A percentile compares a stretch with the other conserved stretches of the same genome.
phyloP scores from a whole-genome alignment of 2,797 vertebrate genomes.

The Tapirus indicus region DNA sequence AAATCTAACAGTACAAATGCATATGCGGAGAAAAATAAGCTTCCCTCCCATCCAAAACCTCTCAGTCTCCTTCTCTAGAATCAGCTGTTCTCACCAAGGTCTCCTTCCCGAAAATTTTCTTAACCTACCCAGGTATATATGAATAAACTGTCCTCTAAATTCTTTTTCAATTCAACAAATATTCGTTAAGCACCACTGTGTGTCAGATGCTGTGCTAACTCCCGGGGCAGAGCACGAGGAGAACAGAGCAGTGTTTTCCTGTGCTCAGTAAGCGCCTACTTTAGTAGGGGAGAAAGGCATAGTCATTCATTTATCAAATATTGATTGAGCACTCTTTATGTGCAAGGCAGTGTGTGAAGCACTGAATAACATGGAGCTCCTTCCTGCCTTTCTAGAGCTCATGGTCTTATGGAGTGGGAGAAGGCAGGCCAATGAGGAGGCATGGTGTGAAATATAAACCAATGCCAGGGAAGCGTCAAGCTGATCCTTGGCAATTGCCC shows the following conservation, averaged over 20 bases:
- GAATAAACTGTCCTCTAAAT: constrained; percentile 12
- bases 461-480: neutral
- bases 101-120: constrained; percentile 25
- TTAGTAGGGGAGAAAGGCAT: neutral
- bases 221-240: neutral
- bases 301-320: neutral
- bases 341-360: neutral
- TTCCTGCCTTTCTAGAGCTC: neutral
- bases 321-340: neutral
- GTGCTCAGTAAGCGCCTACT: neutral
- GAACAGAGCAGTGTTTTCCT: neutral
- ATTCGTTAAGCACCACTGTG: neutral
- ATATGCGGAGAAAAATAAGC: neutral
- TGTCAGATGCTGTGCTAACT: neutral
- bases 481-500: neutral
- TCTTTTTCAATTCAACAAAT: neutral
- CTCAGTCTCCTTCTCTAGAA: constrained; percentile 4
- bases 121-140: neutral
- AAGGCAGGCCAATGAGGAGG: neutral
- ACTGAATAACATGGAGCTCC: neutral
- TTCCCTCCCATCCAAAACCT: neutral
- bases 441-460: neutral
- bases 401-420: neutral
- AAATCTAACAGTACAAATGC: constrained; percentile 21
- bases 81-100: neutral